These are phyloP conservation scores for Trachymyrmex septentrionalis DNA, from an alignment of 1,140 invertebrate species.

Conservation along the genomic window DNA sequence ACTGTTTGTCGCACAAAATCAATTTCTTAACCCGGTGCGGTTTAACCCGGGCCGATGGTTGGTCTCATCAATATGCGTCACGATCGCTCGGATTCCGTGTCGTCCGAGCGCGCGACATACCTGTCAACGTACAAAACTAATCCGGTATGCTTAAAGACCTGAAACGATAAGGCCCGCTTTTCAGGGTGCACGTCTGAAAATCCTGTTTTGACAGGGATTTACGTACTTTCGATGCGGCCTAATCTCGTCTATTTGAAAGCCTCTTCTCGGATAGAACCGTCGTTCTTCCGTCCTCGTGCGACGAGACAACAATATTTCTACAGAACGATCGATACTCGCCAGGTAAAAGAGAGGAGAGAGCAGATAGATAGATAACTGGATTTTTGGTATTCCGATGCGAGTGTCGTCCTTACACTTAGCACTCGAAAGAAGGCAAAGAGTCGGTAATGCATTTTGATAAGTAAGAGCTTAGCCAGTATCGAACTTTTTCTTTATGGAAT, in stretches of 20 bases:
- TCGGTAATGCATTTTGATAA: slow-evolving; percentile 63
- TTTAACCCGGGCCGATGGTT: not conserved
- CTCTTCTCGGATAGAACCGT: slow-evolving; percentile 52
- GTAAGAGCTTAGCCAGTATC: not conserved
- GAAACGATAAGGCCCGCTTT: slow-evolving; percentile 54
- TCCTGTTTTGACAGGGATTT: slow-evolving; percentile 73
- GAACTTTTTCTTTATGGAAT: not conserved
- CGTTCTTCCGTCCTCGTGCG: not conserved
- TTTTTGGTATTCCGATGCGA: slow-evolving; percentile 6
- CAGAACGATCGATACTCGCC: slow-evolving; percentile 17
- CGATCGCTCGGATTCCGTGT: slow-evolving; percentile 45
- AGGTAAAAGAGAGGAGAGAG: slow-evolving; percentile 39
- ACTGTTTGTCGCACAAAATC: slow-evolving; percentile 31
- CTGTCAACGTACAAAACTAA: slow-evolving; percentile 57
- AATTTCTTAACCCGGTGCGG: slow-evolving; percentile 33
- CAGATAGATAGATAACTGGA: slow-evolving; percentile 19
- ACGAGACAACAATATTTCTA: slow-evolving; percentile 41
- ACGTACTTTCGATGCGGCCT: slow-evolving; percentile 46
- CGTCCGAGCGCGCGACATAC: slow-evolving; percentile 44
- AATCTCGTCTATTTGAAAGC: slow-evolving; percentile 61
- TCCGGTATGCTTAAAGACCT: slow-evolving; percentile 55
- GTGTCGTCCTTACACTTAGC: slow-evolving; percentile 22
- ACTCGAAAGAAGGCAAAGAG: slow-evolving; percentile 7
- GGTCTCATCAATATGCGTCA: slow-evolving; percentile 40
- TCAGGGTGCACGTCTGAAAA: slow-evolving; percentile 19